These are phyloP conservation scores for Dendrocopos noguchii DNA, from an alignment of 2,113 vertebrate species.

Conservation along the genomic window DNA sequence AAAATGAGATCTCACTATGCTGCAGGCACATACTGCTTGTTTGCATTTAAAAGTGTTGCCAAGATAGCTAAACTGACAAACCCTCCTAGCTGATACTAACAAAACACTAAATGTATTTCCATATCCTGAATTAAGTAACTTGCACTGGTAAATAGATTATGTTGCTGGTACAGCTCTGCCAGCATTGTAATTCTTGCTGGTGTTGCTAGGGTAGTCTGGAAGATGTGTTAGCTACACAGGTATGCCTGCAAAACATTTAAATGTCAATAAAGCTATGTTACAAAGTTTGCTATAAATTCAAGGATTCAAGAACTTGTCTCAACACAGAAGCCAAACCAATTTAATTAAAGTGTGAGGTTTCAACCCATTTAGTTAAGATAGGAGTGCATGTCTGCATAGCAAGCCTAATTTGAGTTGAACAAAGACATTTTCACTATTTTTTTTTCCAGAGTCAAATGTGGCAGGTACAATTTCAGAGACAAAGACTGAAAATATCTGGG, in stretches of 20 bases:
- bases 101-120: constrained; percentile 16
- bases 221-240: not conserved
- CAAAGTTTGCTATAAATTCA: not conserved
- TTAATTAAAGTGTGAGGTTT: not conserved
- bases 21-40: constrained; percentile 44
- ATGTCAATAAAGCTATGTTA: not conserved
- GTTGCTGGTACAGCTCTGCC: not conserved
- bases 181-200: not conserved
- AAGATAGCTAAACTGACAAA: constrained; percentile 27
- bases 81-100: constrained; percentile 11
- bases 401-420: not conserved
- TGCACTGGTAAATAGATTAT: not conserved
- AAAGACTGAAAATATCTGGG: not conserved
- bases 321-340: constrained; percentile 19
- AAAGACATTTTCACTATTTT: not conserved
- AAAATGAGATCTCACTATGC: constrained; percentile 70
- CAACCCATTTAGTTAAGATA: constrained; percentile 15
- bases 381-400: not conserved
- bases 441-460: not conserved
- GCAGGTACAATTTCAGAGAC: not conserved
- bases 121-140: not conserved
- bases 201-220: not conserved
- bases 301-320: constrained; percentile 11
- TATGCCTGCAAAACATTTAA: not conserved
- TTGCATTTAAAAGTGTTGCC: constrained; percentile 36